Evolutionary conservation across 2,888 invertebrate species (phyloP).

Genomic region (Nesidiocoris tenuis): DNA sequence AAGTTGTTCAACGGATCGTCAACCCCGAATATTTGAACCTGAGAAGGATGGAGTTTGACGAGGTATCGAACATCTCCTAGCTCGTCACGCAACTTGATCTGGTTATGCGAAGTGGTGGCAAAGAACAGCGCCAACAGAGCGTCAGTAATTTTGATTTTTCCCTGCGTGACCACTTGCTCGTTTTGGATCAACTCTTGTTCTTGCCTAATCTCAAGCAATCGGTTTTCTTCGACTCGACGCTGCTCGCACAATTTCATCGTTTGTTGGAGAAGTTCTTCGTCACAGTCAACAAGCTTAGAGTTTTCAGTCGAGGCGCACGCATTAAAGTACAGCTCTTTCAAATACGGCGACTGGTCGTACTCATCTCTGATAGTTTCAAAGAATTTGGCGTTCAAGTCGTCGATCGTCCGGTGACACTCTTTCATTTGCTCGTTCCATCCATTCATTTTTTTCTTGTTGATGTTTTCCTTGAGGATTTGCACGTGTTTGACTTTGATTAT

Average conservation of each 20-base stretch:
- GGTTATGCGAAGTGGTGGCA: neutral
- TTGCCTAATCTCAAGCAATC: slow-evolving; percentile 1
- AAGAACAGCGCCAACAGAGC: slow-evolving; percentile 14
- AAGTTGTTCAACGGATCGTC: slow-evolving; percentile 11
- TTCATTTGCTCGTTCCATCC: slow-evolving; percentile 14
- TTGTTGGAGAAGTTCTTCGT: slow-evolving; percentile 65
- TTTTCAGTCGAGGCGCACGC: neutral
- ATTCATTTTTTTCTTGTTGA: slow-evolving; percentile 13
- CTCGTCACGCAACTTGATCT: slow-evolving; percentile 5
- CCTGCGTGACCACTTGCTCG: neutral
- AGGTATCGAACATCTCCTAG: slow-evolving; percentile 15
- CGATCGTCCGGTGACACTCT: slow-evolving; percentile 28
- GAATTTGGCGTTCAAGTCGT: slow-evolving; percentile 37
- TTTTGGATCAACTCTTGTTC: neutral
- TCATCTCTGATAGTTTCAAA: slow-evolving; percentile 16
- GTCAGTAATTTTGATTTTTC: slow-evolving; percentile 10
- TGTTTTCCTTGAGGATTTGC: slow-evolving; percentile 18
- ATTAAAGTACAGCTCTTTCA: neutral
- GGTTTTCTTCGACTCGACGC: slow-evolving; percentile 55
- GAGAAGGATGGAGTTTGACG: slow-evolving; percentile 8
- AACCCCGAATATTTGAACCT: slow-evolving; percentile 13
- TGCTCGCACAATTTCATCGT: slow-evolving; percentile 65
- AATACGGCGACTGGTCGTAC: neutral
- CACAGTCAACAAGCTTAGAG: slow-evolving; percentile 68
- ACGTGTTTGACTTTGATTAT: slow-evolving; percentile 33